Evolutionary conservation across 92 coral and sea anemone genomes (phyloP).

Genomic region (Siderastrea radians): DNA sequence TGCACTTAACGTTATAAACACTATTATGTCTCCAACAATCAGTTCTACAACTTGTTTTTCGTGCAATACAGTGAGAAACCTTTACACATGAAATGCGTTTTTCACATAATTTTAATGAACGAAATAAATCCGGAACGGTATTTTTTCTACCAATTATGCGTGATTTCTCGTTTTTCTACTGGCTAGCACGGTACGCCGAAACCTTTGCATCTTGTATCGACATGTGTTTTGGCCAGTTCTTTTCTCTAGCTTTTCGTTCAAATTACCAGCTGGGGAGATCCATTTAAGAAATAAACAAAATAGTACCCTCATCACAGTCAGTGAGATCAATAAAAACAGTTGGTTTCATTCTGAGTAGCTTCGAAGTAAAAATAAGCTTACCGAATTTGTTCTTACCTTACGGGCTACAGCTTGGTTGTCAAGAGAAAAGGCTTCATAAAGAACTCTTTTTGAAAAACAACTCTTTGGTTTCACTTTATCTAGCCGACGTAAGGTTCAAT

Average conservation of each 20-base stretch:
- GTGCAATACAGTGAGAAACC: too few relatives aligned
- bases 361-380: constrained; percentile 1
- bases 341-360: background rate
- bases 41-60: background rate
- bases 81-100: background rate
- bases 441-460: background rate
- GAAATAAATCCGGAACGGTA: background rate
- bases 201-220: background rate
- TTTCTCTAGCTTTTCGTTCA: too few relatives aligned
- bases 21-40: background rate
- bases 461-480: background rate
- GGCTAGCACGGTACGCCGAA: background rate
- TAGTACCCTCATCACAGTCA: too few relatives aligned
- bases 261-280: background rate
- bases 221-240: too few relatives aligned
- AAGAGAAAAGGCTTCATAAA: background rate
- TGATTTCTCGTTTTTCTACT: background rate
- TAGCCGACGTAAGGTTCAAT: background rate
- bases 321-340: background rate
- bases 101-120: background rate
- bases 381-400: background rate
- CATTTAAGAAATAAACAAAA: background rate
- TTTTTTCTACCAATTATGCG: background rate
- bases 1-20: background rate
- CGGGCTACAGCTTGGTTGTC: background rate